Conservation (phyloP, 2,797 vertebrate species). For the Coracias cyanogaster region DNA sequence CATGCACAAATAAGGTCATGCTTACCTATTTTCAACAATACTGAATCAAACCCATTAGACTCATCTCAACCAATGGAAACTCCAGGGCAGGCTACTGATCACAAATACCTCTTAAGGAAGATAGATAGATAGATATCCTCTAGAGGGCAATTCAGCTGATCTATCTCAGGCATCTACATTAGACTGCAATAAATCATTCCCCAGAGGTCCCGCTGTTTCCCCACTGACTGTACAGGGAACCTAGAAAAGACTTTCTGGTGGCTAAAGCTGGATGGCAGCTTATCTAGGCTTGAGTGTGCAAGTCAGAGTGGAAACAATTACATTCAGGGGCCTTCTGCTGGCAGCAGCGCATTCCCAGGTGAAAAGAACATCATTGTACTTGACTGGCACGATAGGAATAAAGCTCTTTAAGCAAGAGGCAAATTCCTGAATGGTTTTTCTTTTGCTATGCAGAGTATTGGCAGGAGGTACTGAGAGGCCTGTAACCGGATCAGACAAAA, state of each 20-base stretch:
- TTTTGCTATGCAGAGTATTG: slow-evolving; percentile 22
- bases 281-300: not conserved
- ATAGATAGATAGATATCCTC: not conserved
- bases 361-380: slow-evolving; percentile 18
- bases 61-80: not conserved
- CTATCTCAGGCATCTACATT: not conserved
- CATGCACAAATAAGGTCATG: not conserved
- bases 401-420: slow-evolving; percentile 1
- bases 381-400: not conserved
- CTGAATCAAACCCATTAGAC: not conserved
- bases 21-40: not conserved
- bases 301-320: not conserved
- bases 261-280: not conserved
- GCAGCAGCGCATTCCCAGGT: not conserved
- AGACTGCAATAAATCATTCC: not conserved
- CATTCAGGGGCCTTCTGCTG: slow-evolving; percentile 12
- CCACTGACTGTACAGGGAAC: not conserved
- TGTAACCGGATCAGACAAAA: slow-evolving; percentile 41
- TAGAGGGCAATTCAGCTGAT: not conserved
- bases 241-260: not conserved
- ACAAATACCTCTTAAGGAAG: not conserved
- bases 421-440: slow-evolving; percentile 27
- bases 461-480: not conserved
- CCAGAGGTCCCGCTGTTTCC: not conserved
- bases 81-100: not conserved